Percentiles rank a stretch among this genome's conserved stretches.
Conservation (phyloP, 2,113 vertebrate genomes). For the Catharus fuscescens region DNA sequence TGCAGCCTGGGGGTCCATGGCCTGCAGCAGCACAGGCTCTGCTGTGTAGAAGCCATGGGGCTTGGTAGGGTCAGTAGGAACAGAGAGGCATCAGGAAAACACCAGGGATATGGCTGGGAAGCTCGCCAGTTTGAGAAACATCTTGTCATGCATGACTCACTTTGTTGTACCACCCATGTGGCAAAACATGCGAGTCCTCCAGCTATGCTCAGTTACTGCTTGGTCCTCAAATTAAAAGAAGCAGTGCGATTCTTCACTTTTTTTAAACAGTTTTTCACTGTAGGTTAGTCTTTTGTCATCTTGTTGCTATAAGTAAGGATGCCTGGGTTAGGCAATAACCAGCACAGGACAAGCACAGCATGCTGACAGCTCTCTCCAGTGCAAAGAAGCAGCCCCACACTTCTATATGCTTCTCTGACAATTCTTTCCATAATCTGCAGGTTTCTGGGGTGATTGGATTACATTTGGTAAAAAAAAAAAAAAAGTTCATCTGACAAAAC, state of each 20-base stretch:
- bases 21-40: background rate
- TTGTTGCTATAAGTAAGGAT: background rate
- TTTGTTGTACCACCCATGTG: background rate
- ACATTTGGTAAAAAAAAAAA: background rate
- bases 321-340: background rate
- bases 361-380: background rate
- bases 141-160: background rate
- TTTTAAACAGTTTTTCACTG: background rate
- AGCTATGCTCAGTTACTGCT: background rate
- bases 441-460: background rate
- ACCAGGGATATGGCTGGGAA: background rate
- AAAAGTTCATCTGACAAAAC: background rate
- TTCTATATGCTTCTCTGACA: background rate
- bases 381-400: background rate
- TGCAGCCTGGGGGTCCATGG: background rate
- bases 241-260: background rate
- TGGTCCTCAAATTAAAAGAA: background rate
- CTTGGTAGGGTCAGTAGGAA: background rate
- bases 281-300: background rate
- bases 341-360: fast-evolving
- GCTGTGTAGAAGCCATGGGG: background rate
- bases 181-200: background rate
- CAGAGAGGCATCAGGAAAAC: background rate
- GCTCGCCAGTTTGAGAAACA: background rate
- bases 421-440: background rate